Evolutionary conservation across 2,888 invertebrate species (phyloP).

Genomic region (Pyrochroa serraticornis): DNA sequence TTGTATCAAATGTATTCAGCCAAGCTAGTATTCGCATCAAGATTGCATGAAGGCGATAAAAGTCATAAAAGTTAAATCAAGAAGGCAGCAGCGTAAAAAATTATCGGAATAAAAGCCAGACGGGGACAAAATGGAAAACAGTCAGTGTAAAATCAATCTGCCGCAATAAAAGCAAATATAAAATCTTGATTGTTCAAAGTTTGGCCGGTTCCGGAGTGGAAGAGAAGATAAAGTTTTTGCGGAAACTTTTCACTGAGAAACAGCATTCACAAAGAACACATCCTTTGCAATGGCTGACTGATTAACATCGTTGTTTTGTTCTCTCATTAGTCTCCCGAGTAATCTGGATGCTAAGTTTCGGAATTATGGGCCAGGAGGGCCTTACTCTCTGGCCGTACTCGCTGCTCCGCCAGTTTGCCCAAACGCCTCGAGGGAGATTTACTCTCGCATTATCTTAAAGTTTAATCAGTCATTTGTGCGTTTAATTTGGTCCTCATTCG

Average conservation of each 20-base stretch:
- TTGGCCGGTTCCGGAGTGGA: constrained; percentile 22
- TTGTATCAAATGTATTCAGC: constrained; percentile 4
- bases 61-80: constrained; percentile 38
- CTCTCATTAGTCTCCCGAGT: constrained; percentile 42
- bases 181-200: constrained; percentile 35
- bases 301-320: constrained; percentile 50
- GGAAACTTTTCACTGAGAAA: constrained; percentile 34
- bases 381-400: constrained; percentile 30
- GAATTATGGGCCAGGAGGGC: constrained; percentile 44
- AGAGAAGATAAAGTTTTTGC: constrained; percentile 29
- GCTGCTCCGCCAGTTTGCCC: constrained; percentile 29
- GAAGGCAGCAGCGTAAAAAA: constrained; percentile 38
- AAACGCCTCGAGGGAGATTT: constrained; percentile 38
- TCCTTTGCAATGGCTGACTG: constrained; percentile 49
- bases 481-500: constrained; percentile 39
- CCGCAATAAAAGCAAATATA: constrained; percentile 38
- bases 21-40: constrained; percentile 14
- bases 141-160: constrained; percentile 38
- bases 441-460: constrained; percentile 45
- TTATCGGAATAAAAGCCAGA: constrained; percentile 32
- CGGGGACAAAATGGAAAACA: constrained; percentile 36
- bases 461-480: constrained; percentile 50
- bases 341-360: constrained; percentile 49
- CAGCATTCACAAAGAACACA: constrained; percentile 41
- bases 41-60: constrained; percentile 25